Evolutionary conservation across 2,888 invertebrate species (phyloP).

Genomic region (Spilosoma lubricipeda): DNA sequence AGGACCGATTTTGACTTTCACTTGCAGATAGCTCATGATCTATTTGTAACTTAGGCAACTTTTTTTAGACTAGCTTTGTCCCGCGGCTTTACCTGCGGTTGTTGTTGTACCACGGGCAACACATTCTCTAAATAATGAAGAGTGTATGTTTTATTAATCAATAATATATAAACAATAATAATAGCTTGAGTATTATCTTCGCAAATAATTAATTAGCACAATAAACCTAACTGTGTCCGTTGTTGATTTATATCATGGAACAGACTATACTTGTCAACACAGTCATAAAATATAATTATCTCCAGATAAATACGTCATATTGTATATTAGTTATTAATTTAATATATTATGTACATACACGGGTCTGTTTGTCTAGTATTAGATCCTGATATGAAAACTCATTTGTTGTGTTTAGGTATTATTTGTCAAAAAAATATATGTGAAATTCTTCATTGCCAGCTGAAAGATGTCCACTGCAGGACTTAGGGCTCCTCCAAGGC

Average conservation of each 20-base stretch:
- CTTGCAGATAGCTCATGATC: too few relatives aligned
- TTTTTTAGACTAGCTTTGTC: too few relatives aligned
- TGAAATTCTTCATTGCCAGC: too few relatives aligned
- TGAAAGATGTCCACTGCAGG: too few relatives aligned
- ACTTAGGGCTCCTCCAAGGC: too few relatives aligned
- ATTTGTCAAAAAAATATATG: too few relatives aligned
- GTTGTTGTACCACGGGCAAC: too few relatives aligned
- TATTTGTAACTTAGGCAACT: too few relatives aligned
- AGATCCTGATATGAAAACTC: too few relatives aligned
- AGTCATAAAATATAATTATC: constrained; percentile 53
- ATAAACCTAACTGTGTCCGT: background rate
- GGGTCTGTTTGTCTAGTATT: background rate
- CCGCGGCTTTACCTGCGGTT: too few relatives aligned
- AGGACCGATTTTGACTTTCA: too few relatives aligned
- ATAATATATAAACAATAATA: background rate
- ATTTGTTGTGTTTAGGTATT: too few relatives aligned
- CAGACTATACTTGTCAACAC: constrained; percentile 35
- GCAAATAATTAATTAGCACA: background rate
- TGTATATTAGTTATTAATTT: constrained; percentile 17
- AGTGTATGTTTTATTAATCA: background rate
- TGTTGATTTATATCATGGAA: background rate
- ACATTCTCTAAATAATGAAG: background rate
- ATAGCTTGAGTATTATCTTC: background rate
- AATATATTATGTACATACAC: background rate
- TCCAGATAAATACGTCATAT: constrained; percentile 47